Evolutionary conservation across 2,113 vertebrate species (phyloP).

Genomic region (Leptodactylus fuscus): DNA sequence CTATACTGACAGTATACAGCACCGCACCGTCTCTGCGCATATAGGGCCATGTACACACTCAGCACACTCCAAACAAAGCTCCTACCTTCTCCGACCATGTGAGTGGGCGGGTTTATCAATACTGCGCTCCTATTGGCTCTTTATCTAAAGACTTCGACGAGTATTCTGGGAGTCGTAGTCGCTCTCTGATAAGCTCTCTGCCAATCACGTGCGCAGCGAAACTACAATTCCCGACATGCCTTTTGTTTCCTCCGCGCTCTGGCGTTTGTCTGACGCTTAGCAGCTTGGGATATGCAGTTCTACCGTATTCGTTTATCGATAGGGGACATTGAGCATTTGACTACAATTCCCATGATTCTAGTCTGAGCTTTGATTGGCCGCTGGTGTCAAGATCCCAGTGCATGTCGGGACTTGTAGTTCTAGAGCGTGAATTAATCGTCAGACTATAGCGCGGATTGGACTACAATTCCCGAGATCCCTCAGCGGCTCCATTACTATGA

Average conservation of each 20-base stretch:
- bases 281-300: background rate
- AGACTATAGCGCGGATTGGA: background rate
- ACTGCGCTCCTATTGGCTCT: background rate
- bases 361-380: background rate
- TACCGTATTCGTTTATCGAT: no score
- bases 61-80: slow-evolving; percentile 17
- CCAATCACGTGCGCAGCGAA: no score
- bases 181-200: no score
- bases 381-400: background rate
- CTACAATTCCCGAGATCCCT: background rate
- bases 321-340: background rate
- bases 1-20: background rate
- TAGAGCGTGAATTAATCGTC: background rate
- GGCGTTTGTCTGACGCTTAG: no score
- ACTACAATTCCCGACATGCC: slow-evolving; percentile 20
- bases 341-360: background rate
- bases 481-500: background rate
- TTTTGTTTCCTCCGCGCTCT: no score
- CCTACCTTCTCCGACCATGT: slow-evolving; percentile 54
- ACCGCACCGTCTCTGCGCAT: background rate
- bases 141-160: background rate
- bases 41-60: background rate
- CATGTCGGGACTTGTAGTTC: background rate
- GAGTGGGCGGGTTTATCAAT: background rate
- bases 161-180: slow-evolving; percentile 31